Base-by-base conservation (phyloP, 2,888 invertebrate species). In the Agonopterix heracliana region DNA sequence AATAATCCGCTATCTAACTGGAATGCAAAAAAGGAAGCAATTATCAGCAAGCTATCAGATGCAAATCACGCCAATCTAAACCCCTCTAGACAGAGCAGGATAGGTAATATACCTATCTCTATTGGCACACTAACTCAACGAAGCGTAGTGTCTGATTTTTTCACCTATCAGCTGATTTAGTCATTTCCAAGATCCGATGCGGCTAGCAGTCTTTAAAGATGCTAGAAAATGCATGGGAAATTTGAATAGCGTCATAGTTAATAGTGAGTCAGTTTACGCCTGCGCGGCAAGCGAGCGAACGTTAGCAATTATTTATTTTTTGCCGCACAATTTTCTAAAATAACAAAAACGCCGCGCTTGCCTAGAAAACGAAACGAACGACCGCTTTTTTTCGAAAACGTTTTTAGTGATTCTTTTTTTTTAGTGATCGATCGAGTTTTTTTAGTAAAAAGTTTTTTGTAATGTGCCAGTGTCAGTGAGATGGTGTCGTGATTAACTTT, bases 91-190 rank as follows among this genome's bases (percentile, higher is more conserved):
- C 57, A 66, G 75, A 84, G 65, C 51, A 74, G 65, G 79, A 79
- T 51, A 57, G 56, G 44, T 44, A 61, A 70, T 71, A 61, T 59
- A 34, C 51, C 60, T 49, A 57, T 79, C 74, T 72, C 81, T 56
- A 45, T 69, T 76, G 84, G 65, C 81, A 84, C 65, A 86, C 78
- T 81, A 87, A 85, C 70, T 72, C 81, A 71, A 69, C 77, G 68
- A 78, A 81, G 73, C 86, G 82, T 79, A 68, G 60, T 74, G 71
- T 68, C 64, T 63, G 67, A 72, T 79, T 78, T 78, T 78, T 74
- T 74, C 56, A 57, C 65, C 60, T 63, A 74, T 80, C 83, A 82
- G 81, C 81, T 81, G 81, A 74, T 78, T 60, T 58, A 57, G 65
- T 60, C 60, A 62, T 67, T 56, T 55, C 50, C 35, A 54, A 59